Evolutionary conservation across 2,797 vertebrate species (phyloP), one percentile per base, ranked within the genome.

Genomic region (Sternarchorhynchus goeldii): DNA sequence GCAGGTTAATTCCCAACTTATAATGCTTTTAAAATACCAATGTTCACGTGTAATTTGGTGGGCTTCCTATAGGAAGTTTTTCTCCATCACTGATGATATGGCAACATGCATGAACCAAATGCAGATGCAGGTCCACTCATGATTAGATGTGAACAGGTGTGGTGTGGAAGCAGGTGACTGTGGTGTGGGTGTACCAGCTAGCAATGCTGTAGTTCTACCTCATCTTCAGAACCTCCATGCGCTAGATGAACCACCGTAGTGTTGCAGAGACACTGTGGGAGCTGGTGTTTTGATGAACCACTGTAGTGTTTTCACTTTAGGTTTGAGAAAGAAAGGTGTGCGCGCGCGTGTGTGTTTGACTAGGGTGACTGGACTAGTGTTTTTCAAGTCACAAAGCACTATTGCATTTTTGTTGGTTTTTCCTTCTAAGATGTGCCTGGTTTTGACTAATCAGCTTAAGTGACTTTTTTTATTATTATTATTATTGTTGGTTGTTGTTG

Each of bases 151-250:
- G 55, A 39, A 60, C 45, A 2, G 12, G 70, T 73, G 58, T 62
- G 55, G 70, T 73, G 32, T 71, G 59, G 6, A 50, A 0, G 25
- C n/a, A 16, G 16, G 41, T 63, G 5, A 25, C 25, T 25, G 34
- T 18, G n/a, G 73, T 73, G 76, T 78, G 75, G 6, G 45, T 2
- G 45, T 50, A 12, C 45, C 14, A 2, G 8, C 59, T 29, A 58
- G 71, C 53, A n/a, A 25, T 31, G 75, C 57, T 68, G 55, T 66
- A 64, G 73, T 78, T 79, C 84, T 84, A 85, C 84, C 84, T 83
- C 82, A 50, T 53, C 31, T 78, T 80, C 68, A 80, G 41, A 77
- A 73, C 76, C 75, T 62, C 25, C 25, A 32, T 75, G 66, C 34
- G 60, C 73, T 66, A 77, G 79, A 68, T 73, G 0, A 60, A 36